Evolutionary conservation across 2,113 vertebrate species (phyloP).

Genomic region (Paraplagusia blochii): DNA sequence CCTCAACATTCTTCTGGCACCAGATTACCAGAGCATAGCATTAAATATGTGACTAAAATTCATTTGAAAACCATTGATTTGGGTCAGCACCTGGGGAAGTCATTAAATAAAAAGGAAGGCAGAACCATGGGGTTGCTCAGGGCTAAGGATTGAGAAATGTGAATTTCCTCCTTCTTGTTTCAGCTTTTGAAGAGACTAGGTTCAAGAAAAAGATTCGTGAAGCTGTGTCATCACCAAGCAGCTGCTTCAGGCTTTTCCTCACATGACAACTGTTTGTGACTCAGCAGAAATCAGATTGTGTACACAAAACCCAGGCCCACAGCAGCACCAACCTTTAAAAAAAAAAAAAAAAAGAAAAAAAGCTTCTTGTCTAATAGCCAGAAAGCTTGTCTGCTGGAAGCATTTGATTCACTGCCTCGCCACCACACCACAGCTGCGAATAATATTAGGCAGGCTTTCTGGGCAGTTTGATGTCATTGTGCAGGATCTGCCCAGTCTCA

Average conservation of each 20-base stretch:
- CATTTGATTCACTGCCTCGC: constrained; percentile 40
- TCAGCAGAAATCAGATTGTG: constrained; percentile 44
- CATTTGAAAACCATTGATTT: constrained; percentile 37
- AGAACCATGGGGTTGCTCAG: not conserved
- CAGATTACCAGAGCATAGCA: constrained; percentile 51
- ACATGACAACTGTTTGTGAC: constrained; percentile 24
- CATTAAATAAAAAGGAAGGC: constrained; percentile 1
- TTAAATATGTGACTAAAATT: constrained; percentile 70
- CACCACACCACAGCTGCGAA: constrained; percentile 41
- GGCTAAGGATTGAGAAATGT: not conserved
- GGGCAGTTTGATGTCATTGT: not conserved
- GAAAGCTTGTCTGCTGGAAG: constrained; percentile 55
- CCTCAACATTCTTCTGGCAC: constrained; percentile 35
- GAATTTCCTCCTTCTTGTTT: not conserved
- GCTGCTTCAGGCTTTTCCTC: constrained; percentile 23
- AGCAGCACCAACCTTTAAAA: constrained; percentile 17
- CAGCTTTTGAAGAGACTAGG: constrained; percentile 12
- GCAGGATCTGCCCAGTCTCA: constrained; percentile 16
- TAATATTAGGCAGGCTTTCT: constrained; percentile 26
- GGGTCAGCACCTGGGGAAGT: constrained; percentile 46
- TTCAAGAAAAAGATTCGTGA: constrained; percentile 21
- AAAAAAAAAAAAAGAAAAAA: too few species aligned
- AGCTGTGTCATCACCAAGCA: constrained; percentile 10
- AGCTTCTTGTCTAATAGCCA: constrained; percentile 41
- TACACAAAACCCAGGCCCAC: constrained; percentile 25